Evolutionary conservation across 2,113 vertebrate species (phyloP).

Genomic region (Stercorarius parasiticus): DNA sequence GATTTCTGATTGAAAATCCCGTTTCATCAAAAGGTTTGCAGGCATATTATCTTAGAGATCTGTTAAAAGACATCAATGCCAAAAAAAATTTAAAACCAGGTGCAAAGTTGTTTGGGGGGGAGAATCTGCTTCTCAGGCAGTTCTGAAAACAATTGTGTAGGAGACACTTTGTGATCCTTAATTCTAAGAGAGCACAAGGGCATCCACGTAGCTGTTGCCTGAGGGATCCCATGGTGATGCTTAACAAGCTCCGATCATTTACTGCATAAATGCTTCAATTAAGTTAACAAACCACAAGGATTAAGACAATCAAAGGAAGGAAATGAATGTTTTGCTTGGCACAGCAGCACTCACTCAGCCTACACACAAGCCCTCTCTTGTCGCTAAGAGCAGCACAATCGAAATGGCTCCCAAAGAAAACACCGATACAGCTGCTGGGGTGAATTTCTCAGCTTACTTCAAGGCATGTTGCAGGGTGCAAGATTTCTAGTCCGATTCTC

Average conservation of each 20-base stretch:
- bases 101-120: background rate
- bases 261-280: background rate
- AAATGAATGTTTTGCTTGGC: background rate
- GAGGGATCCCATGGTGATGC: background rate
- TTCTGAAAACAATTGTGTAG: background rate
- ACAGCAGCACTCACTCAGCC: background rate
- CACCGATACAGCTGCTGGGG: no score
- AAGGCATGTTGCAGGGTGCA: background rate
- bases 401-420: background rate
- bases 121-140: background rate
- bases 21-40: background rate
- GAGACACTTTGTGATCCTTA: background rate
- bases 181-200: background rate
- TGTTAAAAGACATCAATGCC: background rate
- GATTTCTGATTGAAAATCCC: background rate
- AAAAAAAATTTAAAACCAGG: background rate
- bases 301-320: slow-evolving; percentile 6
- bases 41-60: background rate
- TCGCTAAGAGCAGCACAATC: background rate
- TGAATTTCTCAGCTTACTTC: background rate
- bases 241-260: background rate
- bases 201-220: background rate
- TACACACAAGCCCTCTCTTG: background rate
- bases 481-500: background rate
- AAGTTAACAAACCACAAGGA: slow-evolving; percentile 35